Evolutionary conservation across 2,113 vertebrate genomes (phyloP).

Genomic region (Aptenodytes patagonicus): DNA sequence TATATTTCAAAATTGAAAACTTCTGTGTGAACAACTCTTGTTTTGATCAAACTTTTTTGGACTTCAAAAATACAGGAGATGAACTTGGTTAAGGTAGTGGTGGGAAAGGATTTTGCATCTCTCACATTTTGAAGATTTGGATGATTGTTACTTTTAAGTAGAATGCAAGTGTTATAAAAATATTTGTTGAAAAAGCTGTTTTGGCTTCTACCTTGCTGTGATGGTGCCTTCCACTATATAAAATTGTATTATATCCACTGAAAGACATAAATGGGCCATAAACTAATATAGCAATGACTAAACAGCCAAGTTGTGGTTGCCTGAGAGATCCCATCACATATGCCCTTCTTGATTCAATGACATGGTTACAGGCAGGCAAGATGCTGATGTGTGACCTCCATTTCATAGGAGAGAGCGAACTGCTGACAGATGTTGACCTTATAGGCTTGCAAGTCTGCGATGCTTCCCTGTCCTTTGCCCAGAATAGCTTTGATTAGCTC

Average conservation of each 20-base stretch:
- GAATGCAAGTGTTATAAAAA: neutral
- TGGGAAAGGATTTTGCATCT: neutral
- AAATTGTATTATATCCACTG: neutral
- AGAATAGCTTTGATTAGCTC: conserved; percentile 12
- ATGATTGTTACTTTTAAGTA: neutral
- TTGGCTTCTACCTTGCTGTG: neutral
- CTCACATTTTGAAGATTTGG: neutral
- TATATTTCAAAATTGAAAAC: neutral
- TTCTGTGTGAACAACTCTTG: neutral
- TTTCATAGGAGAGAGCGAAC: neutral
- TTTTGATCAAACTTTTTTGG: neutral
- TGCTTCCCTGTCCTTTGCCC: neutral
- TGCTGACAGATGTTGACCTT: conserved; percentile 39
- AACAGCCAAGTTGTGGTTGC: neutral
- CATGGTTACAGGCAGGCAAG: fast-evolving
- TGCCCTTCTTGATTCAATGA: neutral
- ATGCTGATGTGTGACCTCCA: neutral
- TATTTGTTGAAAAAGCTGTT: neutral
- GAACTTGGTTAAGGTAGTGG: neutral
- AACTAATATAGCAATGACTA: neutral
- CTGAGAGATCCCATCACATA: neutral
- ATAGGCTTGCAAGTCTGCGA: neutral
- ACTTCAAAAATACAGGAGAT: neutral
- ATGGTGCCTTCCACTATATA: neutral
- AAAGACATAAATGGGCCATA: neutral